A percentile compares a stretch with the other conserved stretches of the same genome.
phyloP scores from a whole-genome alignment of 2,797 vertebrate species.

The Eulemur albifrons region DNA sequence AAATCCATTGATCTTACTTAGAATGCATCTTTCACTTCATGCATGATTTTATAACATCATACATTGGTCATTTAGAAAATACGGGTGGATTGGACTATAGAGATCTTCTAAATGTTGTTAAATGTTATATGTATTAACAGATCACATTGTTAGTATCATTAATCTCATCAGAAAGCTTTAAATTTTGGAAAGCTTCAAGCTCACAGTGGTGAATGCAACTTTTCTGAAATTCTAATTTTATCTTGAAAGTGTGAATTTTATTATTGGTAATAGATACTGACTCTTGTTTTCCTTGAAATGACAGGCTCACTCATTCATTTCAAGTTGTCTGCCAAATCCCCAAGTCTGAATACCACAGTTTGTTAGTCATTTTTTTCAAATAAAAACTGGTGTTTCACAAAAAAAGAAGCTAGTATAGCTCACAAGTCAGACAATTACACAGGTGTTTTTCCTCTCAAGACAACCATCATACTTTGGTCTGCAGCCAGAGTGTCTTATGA shows the following conservation, averaged over 20 bases:
- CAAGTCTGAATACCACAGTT: not conserved
- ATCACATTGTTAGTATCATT: not conserved
- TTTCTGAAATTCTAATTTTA: conserved; percentile 3
- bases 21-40: not conserved
- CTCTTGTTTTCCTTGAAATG: conserved; percentile 12
- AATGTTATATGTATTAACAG: not conserved
- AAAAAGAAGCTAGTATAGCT: not conserved
- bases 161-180: not conserved
- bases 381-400: not conserved
- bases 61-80: not conserved
- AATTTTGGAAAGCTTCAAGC: not conserved
- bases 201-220: not conserved
- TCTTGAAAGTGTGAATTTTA: conserved; percentile 32
- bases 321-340: not conserved
- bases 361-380: not conserved
- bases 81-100: not conserved
- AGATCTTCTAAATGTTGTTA: not conserved
- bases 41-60: not conserved
- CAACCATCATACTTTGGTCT: rapidly evolving
- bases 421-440: not conserved
- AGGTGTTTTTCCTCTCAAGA: not conserved
- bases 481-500: not conserved
- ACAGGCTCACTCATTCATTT: conserved; percentile 28
- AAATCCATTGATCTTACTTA: not conserved
- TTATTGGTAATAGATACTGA: not conserved